Evolutionary conservation across 1,140 invertebrate species (phyloP).

Genomic region (Bombus superbus): DNA sequence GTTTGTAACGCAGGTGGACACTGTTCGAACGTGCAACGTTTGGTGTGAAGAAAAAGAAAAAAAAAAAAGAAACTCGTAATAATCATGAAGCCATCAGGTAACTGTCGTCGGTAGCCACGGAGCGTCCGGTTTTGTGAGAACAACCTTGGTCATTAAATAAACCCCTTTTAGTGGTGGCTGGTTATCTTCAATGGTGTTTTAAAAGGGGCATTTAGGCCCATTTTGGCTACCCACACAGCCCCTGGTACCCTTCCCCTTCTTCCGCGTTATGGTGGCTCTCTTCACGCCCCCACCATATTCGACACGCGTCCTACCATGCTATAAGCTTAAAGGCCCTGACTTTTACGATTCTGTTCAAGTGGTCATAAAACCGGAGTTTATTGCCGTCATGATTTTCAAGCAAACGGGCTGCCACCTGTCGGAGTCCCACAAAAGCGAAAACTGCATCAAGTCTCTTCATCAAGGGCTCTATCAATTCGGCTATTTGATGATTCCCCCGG

Average conservation of each 20-base stretch:
- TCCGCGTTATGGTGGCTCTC: conserved; percentile 64
- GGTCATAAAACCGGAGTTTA: conserved; percentile 83
- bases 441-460: conserved; percentile 68
- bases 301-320: conserved; percentile 81
- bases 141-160: conserved; percentile 75
- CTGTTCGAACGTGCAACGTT: not conserved
- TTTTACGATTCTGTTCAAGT: conserved; percentile 84
- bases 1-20: not conserved
- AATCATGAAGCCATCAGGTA: conserved; percentile 73
- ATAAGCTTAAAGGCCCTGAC: conserved; percentile 82
- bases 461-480: conserved; percentile 50
- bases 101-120: conserved; percentile 41
- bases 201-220: conserved; percentile 81
- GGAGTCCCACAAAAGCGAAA: conserved; percentile 80
- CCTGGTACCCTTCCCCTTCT: conserved; percentile 51
- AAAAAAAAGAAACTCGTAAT: conserved; percentile 13
- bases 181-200: conserved; percentile 77
- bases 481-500: conserved; percentile 2
- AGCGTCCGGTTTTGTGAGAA: conserved; percentile 59
- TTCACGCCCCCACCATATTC: conserved; percentile 81
- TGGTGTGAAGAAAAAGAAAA: not conserved
- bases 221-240: conserved; percentile 73
- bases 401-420: conserved; percentile 83
- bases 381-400: conserved; percentile 83
- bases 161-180: conserved; percentile 69